phyloP scores from a whole-genome alignment of 1,140 invertebrate genomes.

The Ostrea edulis region DNA sequence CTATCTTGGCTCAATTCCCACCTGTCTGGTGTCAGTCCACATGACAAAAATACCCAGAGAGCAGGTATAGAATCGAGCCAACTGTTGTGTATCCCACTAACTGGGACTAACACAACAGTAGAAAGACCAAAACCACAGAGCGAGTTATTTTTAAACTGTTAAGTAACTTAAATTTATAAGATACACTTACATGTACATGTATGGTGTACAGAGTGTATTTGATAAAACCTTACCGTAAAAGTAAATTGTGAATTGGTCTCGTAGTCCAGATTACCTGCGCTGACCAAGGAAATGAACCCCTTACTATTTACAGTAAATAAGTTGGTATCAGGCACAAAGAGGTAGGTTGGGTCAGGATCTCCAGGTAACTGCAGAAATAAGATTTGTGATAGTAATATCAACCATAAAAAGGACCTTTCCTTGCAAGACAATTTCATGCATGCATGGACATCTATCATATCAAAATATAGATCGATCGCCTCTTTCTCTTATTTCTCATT shows the following conservation, averaged over 20 bases:
- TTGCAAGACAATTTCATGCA: background rate
- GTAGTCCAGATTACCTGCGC: conserved; percentile 11
- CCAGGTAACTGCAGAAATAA: background rate
- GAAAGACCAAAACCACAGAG: no score
- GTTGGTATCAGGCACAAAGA: conserved; percentile 15
- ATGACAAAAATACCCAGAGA: no score
- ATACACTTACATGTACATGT: no score
- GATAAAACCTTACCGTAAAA: conserved; percentile 34
- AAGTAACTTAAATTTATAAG: no score
- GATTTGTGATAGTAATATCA: no score
- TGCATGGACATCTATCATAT: background rate
- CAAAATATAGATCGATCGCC: background rate
- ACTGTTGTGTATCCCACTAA: no score
- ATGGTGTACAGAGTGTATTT: no score
- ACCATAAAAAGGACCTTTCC: background rate
- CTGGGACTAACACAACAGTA: no score
- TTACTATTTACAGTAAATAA: conserved; percentile 32
- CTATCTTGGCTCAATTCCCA: no score
- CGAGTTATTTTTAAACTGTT: no score
- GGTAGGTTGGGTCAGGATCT: conserved; percentile 36
- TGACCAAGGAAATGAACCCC: conserved; percentile 36
- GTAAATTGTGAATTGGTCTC: conserved; percentile 30
- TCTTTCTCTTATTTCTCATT: background rate
- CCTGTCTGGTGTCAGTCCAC: no score
- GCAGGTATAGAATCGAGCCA: no score